A percentile compares a stretch with the other conserved stretches of the same genome.
Conservation (phyloP, 2,113 vertebrate species). For the Grallaria varia region DNA sequence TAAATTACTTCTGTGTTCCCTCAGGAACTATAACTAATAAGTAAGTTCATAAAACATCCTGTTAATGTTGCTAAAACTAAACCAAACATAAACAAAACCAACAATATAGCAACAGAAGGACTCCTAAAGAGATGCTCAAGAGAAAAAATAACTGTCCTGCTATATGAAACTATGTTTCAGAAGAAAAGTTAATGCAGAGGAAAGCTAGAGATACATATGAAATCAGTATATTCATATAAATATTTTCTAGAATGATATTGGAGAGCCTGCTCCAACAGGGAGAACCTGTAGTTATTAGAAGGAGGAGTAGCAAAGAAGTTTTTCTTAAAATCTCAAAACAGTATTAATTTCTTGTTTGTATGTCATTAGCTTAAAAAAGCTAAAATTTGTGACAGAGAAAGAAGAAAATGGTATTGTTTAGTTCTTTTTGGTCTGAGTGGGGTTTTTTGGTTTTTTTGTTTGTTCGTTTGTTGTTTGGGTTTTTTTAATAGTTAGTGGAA, state of each 20-base stretch:
- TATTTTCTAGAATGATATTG: neutral
- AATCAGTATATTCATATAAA: neutral
- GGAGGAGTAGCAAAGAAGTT: rapidly evolving
- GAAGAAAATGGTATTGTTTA: neutral
- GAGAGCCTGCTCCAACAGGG: neutral
- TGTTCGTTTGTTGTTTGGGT: neutral
- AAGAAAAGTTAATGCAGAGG: neutral
- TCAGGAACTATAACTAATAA: neutral
- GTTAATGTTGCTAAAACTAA: neutral
- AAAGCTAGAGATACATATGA: neutral
- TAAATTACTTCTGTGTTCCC: neutral
- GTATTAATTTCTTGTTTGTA: neutral
- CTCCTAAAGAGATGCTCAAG: neutral
- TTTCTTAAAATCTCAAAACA: neutral
- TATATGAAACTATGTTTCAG: neutral
- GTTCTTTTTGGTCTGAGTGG: no score
- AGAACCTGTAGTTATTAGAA: neutral
- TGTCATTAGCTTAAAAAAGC: neutral
- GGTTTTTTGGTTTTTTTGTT: neutral
- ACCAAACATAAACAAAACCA: neutral
- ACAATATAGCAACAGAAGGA: neutral
- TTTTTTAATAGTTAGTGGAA: neutral
- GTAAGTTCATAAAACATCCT: neutral
- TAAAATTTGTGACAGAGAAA: neutral
- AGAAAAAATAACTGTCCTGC: neutral